Evolutionary conservation across 1,140 invertebrate genomes (phyloP), one percentile per base, ranked within the genome.

Genomic region (Tetragonula clypearis): DNA sequence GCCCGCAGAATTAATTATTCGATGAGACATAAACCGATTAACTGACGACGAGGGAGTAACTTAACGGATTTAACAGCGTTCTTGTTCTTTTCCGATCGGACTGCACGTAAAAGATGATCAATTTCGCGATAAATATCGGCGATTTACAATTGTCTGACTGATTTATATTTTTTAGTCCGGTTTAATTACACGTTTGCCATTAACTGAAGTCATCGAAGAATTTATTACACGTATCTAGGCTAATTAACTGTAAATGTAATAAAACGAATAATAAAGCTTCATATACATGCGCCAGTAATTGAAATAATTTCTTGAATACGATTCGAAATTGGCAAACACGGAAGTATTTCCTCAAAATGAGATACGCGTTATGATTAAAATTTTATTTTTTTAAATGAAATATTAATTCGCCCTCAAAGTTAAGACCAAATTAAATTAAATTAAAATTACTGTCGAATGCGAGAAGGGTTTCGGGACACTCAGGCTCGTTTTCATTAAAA

Each of bases 21-120:
- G 56, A 72, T 78, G 71, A 49, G 73, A 79, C 82, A 41, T 84
- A 84, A 84, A 84, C 77, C 68, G 82, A 79, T 79, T 84, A 83
- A 84, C 55, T 5, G 49, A 65, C 19, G 19, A 8, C n/a, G 60
- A n/a, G 17, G 23, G n/a, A 65, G 15, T 60, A 5, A 49, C 23
- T 77, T n/a, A 15, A 35, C 15, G 23, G 14, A 0, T 41, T n/a
- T 5, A 23, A 73, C 14, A 26, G 21, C 21, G 23, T 72, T 49
- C 49, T 30, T 9, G 21, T 21, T 68, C 14, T n/a, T n/a, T 53
- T n/a, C 23, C 2, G 53, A 17, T n/a, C 4, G 15, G 6, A 21
- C 21, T 15, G 5, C n/a, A 23, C 1, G 68, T 23, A 41, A 71
- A 71, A 71, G 23, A 1, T 35, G 19, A 5, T 15, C n/a, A 15